Conservation (phyloP, 2,888 invertebrate species). For the Iselma pallidipennis region DNA sequence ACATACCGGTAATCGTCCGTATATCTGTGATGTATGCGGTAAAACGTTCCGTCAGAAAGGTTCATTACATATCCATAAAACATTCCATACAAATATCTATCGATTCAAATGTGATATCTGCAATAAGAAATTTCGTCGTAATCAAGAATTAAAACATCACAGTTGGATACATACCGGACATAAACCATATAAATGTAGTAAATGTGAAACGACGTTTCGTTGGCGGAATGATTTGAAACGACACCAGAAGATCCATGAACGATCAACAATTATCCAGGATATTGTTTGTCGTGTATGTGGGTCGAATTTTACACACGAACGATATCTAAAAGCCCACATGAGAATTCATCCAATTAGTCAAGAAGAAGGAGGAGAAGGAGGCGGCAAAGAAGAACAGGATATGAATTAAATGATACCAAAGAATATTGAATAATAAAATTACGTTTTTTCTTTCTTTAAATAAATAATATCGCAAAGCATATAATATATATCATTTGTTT, state of each 20-base stretch:
- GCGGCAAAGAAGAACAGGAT: background rate
- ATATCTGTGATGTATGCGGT: slow-evolving; percentile 62
- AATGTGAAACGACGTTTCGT: slow-evolving; percentile 60
- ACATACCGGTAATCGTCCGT: slow-evolving; percentile 57
- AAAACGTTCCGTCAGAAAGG: slow-evolving; percentile 60
- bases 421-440: background rate
- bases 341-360: slow-evolving; percentile 7
- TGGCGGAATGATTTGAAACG: slow-evolving; percentile 52
- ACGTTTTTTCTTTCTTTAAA: too few relatives aligned
- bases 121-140: slow-evolving; percentile 60
- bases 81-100: slow-evolving; percentile 38
- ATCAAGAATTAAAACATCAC: slow-evolving; percentile 61
- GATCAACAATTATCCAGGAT: slow-evolving; percentile 43
- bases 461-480: background rate
- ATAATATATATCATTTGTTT: background rate
- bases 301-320: slow-evolving; percentile 55
- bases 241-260: slow-evolving; percentile 54
- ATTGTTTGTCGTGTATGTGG: slow-evolving; percentile 54
- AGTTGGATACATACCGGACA: slow-evolving; percentile 62
- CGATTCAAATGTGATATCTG: slow-evolving; percentile 58
- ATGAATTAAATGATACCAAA: background rate
- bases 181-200: slow-evolving; percentile 58
- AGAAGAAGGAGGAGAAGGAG: too few relatives aligned
- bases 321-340: slow-evolving; percentile 52
- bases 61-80: slow-evolving; percentile 47